phyloP scores from a whole-genome alignment of 2,888 invertebrate genomes.

The Dorcus hopei region DNA sequence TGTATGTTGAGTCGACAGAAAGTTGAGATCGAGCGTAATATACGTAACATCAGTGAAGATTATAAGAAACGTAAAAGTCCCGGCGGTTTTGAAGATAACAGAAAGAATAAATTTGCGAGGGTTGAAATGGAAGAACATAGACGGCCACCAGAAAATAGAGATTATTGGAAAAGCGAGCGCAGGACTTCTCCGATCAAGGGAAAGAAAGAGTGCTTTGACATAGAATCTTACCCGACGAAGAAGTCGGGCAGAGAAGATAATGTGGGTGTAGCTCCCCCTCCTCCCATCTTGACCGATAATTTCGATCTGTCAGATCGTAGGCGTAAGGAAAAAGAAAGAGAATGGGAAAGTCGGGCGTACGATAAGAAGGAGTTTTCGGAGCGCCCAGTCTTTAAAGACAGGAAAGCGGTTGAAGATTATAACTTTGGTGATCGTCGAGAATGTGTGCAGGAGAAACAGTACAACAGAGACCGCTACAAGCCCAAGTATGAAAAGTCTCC shows the following conservation, averaged over 20 bases:
- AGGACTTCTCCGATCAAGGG: neutral
- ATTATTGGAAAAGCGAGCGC: constrained; percentile 11
- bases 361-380: constrained; percentile 3
- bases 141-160: neutral
- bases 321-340: constrained; percentile 9
- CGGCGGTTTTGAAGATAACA: constrained; percentile 2
- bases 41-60: constrained; percentile 5
- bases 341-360: constrained; percentile 2
- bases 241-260: constrained; percentile 7
- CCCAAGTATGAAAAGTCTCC: constrained; percentile 3
- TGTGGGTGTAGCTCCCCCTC: constrained; percentile 11
- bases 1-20: constrained; percentile 4
- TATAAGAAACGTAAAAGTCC: constrained; percentile 8
- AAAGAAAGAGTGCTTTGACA: neutral
- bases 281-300: constrained; percentile 9
- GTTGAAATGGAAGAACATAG: neutral
- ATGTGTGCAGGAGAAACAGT: constrained; percentile 3
- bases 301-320: constrained; percentile 1
- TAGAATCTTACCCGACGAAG: neutral
- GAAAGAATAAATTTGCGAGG: constrained; percentile 6
- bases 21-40: constrained; percentile 1
- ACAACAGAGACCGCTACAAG: constrained; percentile 7
- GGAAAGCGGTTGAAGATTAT: constrained; percentile 1
- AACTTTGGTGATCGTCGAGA: neutral
- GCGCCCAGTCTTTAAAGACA: constrained; percentile 1